These are phyloP conservation scores for Hoplodrina ambigua DNA, from an alignment of 2,888 invertebrate species.

Conservation along the genomic window DNA sequence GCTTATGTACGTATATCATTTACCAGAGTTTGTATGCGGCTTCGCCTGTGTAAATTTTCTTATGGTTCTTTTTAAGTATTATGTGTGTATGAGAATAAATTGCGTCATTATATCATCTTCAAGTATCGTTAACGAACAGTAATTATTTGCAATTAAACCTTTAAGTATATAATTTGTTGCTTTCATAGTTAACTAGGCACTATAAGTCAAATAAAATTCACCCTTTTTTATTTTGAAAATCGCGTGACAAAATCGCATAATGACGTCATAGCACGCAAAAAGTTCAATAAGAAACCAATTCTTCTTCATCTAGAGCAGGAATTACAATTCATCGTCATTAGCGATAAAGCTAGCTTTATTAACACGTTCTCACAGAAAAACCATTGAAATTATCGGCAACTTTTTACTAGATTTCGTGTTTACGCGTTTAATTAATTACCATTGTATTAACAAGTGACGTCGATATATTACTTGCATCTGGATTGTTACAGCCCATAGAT, in stretches of 20 bases:
- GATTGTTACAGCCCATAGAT: slow-evolving; percentile 31
- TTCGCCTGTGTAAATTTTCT: too few relatives aligned
- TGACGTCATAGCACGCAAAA: slow-evolving; percentile 18
- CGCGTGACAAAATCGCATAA: slow-evolving; percentile 25
- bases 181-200: slow-evolving; percentile 8
- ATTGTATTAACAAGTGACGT: slow-evolving; percentile 42
- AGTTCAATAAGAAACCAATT: slow-evolving; percentile 38
- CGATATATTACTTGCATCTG: slow-evolving; percentile 36
- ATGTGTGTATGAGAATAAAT: too few relatives aligned
- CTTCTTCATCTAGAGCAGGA: slow-evolving; percentile 34
- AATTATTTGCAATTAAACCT: slow-evolving; percentile 10
- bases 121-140: slow-evolving; percentile 4
- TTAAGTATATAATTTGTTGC: slow-evolving; percentile 1
- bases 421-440: slow-evolving; percentile 43
- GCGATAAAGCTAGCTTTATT: slow-evolving; percentile 30
- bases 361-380: slow-evolving; percentile 59
- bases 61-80: too few relatives aligned
- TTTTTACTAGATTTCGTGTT: slow-evolving; percentile 45
- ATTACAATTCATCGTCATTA: slow-evolving; percentile 53
- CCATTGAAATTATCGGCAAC: slow-evolving; percentile 32
- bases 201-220: slow-evolving; percentile 9
- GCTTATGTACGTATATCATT: too few relatives aligned
- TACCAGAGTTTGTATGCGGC: too few relatives aligned
- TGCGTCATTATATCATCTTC: background rate
- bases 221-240: slow-evolving; percentile 22